Conservation (phyloP, 2,797 vertebrate genomes). For the Chrosomus eos region DNA sequence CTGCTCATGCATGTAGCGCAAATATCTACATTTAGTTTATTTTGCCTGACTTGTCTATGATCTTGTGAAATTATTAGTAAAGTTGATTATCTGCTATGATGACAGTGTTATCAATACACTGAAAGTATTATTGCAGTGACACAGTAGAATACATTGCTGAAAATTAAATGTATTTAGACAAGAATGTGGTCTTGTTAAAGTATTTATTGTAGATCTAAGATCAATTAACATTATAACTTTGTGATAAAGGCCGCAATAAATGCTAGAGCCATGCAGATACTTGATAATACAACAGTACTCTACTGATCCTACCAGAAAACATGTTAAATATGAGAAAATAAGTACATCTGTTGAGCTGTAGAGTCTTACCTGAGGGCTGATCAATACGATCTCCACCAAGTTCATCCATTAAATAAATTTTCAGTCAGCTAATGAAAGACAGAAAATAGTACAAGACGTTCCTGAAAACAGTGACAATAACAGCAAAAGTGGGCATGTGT, state of each 20-base stretch:
- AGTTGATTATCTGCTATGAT: background rate
- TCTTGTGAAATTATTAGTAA: background rate
- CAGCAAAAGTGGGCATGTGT: background rate
- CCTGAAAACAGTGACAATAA: slow-evolving; percentile 34
- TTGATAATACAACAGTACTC: background rate
- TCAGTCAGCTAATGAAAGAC: slow-evolving; percentile 8
- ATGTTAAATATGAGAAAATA: background rate
- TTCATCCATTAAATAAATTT: slow-evolving; percentile 60
- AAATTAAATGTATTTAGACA: background rate
- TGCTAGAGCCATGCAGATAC: too few species aligned
- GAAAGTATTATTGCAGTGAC: background rate
- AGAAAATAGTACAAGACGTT: slow-evolving; percentile 4
- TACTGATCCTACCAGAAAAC: background rate
- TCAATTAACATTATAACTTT: background rate
- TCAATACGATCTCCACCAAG: slow-evolving; percentile 57
- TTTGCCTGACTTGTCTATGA: background rate
- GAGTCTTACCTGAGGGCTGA: slow-evolving; percentile 51
- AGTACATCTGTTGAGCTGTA: background rate
- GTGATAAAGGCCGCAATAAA: background rate
- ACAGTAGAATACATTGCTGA: background rate
- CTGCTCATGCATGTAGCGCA: background rate
- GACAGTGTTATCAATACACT: background rate
- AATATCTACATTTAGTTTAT: background rate
- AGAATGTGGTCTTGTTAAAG: background rate
- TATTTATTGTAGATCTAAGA: background rate